Evolutionary conservation across 2,113 vertebrate species (phyloP).

Genomic region (Pyrgilauda ruficollis): DNA sequence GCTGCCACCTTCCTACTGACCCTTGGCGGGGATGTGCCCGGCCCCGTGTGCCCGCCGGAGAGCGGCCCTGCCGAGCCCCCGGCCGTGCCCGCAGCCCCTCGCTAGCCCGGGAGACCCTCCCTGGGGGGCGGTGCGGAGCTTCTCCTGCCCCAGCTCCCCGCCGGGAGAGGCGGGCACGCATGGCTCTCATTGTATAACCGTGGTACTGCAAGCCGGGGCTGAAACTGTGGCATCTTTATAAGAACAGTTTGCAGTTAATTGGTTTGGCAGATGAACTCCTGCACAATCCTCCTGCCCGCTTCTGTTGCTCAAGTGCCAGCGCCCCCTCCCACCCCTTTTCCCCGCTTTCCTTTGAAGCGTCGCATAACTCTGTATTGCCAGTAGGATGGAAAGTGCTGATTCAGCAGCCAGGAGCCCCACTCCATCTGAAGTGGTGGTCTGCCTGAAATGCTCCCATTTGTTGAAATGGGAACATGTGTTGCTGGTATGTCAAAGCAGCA

Average conservation of each 20-base stretch:
- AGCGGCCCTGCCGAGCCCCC: background rate
- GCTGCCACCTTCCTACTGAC: background rate
- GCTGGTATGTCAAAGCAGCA: conserved; percentile 17
- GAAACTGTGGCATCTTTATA: background rate
- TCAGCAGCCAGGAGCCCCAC: conserved; percentile 66
- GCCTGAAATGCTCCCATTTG: conserved; percentile 2
- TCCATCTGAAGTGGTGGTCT: conserved; percentile 57
- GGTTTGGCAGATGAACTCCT: conserved; percentile 46
- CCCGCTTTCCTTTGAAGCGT: conserved; percentile 27
- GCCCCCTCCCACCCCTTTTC: background rate
- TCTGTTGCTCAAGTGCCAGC: conserved; percentile 10
- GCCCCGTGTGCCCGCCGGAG: background rate
- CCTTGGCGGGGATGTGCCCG: background rate
- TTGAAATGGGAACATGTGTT: conserved; percentile 51
- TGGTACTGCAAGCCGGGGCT: background rate
- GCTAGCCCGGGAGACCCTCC: background rate
- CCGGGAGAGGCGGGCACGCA: background rate
- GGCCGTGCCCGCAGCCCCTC: background rate
- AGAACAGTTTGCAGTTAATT: conserved; percentile 35
- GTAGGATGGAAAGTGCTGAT: conserved; percentile 70
- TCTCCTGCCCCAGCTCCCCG: background rate
- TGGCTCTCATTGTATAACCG: background rate
- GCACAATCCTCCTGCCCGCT: conserved; percentile 29
- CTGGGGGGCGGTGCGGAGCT: background rate
- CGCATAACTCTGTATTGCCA: background rate